phyloP scores from a whole-genome alignment of 2,888 invertebrate species.

The Mythimna impura region DNA sequence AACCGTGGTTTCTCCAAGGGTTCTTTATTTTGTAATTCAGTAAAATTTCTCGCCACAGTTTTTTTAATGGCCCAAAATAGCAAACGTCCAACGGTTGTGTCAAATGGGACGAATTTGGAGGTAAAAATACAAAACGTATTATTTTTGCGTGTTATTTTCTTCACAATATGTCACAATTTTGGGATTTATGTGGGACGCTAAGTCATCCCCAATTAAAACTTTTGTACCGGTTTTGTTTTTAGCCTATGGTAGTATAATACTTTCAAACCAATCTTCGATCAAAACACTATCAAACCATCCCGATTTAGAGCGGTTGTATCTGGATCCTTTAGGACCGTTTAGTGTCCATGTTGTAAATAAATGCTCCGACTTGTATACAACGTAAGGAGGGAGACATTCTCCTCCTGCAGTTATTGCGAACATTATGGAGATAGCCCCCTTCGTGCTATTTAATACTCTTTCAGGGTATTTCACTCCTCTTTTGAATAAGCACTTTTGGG shows the following conservation, averaged over 20 bases:
- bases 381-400: too few species aligned
- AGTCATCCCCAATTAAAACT: conserved; percentile 10
- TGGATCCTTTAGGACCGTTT: conserved; percentile 3
- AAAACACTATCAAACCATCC: conserved; percentile 7
- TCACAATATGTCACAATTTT: conserved; percentile 3
- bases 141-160: conserved; percentile 12
- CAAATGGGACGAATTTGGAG: conserved; percentile 4
- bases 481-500: too few species aligned
- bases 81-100: conserved; percentile 5
- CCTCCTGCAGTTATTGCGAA: too few species aligned
- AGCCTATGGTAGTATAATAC: conserved; percentile 9
- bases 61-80: conserved; percentile 14
- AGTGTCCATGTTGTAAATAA: conserved; percentile 1
- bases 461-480: too few species aligned
- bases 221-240: conserved; percentile 9
- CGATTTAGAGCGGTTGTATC: conserved; percentile 9
- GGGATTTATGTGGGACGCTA: conserved; percentile 1
- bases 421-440: too few species aligned
- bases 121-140: conserved; percentile 2
- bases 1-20: neutral
- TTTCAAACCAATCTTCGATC: conserved; percentile 15
- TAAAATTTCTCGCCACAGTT: conserved; percentile 12
- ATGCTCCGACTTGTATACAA: conserved; percentile 8
- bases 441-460: too few species aligned
- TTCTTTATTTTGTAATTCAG: conserved; percentile 1